These are phyloP conservation scores for Eilema caniola DNA, from an alignment of 2,888 invertebrate species.

Conservation along the genomic window DNA sequence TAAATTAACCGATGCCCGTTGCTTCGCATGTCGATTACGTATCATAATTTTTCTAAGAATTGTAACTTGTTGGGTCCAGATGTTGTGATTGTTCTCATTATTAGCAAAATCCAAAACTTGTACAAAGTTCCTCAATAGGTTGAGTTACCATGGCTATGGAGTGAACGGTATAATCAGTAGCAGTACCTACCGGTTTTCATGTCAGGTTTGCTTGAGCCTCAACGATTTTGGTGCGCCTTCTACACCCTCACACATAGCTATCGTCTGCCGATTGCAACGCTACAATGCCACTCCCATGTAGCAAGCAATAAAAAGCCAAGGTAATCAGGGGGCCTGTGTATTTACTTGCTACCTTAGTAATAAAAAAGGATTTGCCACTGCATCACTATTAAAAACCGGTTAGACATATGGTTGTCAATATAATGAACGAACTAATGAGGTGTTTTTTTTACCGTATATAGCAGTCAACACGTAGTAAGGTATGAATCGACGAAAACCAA, in stretches of 20 bases:
- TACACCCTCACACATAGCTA: not conserved
- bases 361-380: not conserved
- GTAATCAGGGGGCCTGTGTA: not conserved
- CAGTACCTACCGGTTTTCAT: no score
- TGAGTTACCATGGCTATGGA: no score
- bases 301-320: not conserved
- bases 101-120: not conserved
- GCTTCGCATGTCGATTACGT: not conserved
- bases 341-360: not conserved
- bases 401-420: not conserved
- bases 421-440: not conserved
- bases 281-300: not conserved
- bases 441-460: slow-evolving; percentile 12
- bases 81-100: not conserved
- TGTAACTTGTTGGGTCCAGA: not conserved
- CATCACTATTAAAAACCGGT: not conserved
- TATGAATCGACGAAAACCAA: slow-evolving; percentile 27
- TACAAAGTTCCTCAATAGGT: no score
- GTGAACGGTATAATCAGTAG: no score
- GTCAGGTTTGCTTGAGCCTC: no score
- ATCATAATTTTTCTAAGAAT: not conserved
- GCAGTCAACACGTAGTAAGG: slow-evolving; percentile 34
- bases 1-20: not conserved
- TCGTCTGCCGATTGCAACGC: not conserved
- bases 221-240: not conserved